Base-by-base conservation (phyloP, 2,888 invertebrate species). In the Volucella zonaria region DNA sequence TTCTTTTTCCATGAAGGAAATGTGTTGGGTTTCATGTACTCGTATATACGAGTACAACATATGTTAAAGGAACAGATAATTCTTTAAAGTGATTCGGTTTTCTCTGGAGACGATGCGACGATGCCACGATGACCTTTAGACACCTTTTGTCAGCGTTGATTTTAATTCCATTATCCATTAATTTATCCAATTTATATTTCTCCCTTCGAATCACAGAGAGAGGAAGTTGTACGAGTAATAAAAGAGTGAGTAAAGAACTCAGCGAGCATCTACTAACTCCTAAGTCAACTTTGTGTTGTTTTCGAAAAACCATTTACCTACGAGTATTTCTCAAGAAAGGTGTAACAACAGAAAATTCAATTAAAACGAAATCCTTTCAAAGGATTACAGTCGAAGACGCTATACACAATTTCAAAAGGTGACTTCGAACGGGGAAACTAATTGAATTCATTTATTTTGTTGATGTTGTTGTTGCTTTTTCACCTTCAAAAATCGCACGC, bases 101-200 rank as follows among this genome's bases (percentile, higher is more conserved):
- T 38, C 15, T 12, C 52, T 73, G 40, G 8, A 43, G 31, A 38
- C 15, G 31, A 31, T 14, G 23, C 42, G 31, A 38, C 15, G 31
- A 31, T 14, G 23, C 42, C 18, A 31, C 23, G 54, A 49, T 42
- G 18, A 23, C 43, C 61, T 49, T 56, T 42, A 47, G 49, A 49
- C 15, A 54, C 52, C 62, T 78, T 73, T 68, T 77, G 71, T 56
- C 64, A 61, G 14, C 62, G 68, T 74, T 82, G 74, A 83, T 83
- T 83, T 83, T 71, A 83, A 83, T 83, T 66, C 70, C 61, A 83
- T 83, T 83, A 83, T 80, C 80, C 80, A 67, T 75, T 83, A 80
- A 83, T 83, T 83, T 83, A 67, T 54, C 75, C 54, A 80, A 80
- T 83, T 83, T 56, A 71, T 31, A 31, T 66, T 61, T 42, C 45